Base-by-base conservation (phyloP, 92 coral and sea anemone species). In the Epizoanthus fatuus region DNA sequence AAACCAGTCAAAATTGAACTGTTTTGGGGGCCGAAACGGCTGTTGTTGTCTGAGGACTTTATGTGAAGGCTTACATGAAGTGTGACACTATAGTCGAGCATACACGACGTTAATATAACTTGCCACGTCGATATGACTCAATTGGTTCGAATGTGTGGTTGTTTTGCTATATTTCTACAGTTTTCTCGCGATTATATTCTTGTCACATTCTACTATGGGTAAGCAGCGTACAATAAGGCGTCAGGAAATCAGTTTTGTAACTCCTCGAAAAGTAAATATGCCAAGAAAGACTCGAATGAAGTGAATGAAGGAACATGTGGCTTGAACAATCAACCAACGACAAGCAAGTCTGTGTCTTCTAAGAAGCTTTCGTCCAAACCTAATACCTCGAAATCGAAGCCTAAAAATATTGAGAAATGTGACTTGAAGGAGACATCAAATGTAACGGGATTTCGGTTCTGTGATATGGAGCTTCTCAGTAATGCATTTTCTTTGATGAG, bases 401-500 rank as follows among this genome's bases (percentile, higher is more conserved):
- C 35, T 60, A 7, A 60, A 60, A 60, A 60, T 19, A 20, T 60
- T 60, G 66, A 19, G 66, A 60, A 60, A 60, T 51, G 19, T 5
- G 80, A 74, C 57, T 49, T 49, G 53, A 42, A 42, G 59, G 80
- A 74, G 59, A 37, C 8, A 42, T 12, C 64, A 42, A 42, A 49
- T 16, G 57, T 74, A 49, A 74, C 80, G 38, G 39, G 64, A 74
- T 74, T 74, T 55, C 17, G 64, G 39, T 74, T 74, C 57, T 32
- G 57, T 40, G 80, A 22, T 22, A 22, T 22, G 25, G 25, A 22
- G 25, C 25, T 22, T 22, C 25, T 22, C 25, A 22, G 25, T 22
- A 22, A 70, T 84, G 81, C 58, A 42, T 83, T 84, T 72, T 58
- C 54, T 60, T 58, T 60, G 40, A 13, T 84, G 69, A 58, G 69